Evolutionary conservation across 2,888 invertebrate species (phyloP), one percentile per base, ranked within the genome.

Genomic region (Cyclophora punctaria): DNA sequence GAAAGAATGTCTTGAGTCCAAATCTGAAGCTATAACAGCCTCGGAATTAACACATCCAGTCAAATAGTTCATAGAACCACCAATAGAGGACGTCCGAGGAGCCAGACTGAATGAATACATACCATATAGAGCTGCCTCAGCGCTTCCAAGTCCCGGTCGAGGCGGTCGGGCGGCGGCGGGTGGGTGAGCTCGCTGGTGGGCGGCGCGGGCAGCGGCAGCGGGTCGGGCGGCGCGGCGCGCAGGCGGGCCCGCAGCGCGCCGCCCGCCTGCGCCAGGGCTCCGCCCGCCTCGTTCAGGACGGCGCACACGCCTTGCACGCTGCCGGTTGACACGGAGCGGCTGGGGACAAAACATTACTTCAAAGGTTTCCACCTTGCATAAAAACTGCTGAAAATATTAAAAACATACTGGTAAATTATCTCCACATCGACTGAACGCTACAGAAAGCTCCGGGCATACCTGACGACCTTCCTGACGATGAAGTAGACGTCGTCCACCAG

Each of bases 401-500:
- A 20, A 20, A 20, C 20, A 20, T 20, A 20, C 20, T 20, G 20
- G 2, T 1, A 20, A 20, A 20, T 20, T 20, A 20, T 20, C 20
- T 20, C 44, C 7, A n/a, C n/a, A 33, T 20, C 34, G 2, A 37
- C 37, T 5, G 4, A 5, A 6, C 33, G 33, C 41, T 33, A 35
- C 43, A 33, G 2, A 33, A 35, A 3, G 2, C 7, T 2, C 34
- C 35, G 7, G 4, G 45, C 59, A 51, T 48, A 83, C 95, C 95
- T 91, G 48, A 98, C 95, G 66, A 98, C 97, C 85, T 99, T 99
- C 67, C 97, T 94, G 3, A 98, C 93, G 60, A 99, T 97, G 78
- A 97, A 99, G 84, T 99, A 99, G 0, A 98, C 95, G 80, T 99
- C 99, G 78, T 99, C 99, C 0, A 99, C 95, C 90, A 99, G 94